Evolutionary conservation across 37 sponge, comb jelly and placozoan species (phyloP).

Genomic region (Agelas oroides): DNA sequence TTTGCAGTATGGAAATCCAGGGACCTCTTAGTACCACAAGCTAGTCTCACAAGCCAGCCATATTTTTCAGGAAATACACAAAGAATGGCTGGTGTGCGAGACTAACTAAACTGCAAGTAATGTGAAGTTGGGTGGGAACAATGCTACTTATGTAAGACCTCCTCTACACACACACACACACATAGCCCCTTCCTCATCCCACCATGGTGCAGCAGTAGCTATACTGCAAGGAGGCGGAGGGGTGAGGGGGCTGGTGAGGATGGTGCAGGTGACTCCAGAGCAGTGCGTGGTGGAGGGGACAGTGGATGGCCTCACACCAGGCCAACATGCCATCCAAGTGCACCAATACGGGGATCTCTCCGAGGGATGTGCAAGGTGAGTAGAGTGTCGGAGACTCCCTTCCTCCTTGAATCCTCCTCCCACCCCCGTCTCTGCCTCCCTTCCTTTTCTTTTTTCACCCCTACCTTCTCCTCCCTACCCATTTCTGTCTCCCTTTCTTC

Average conservation of each 20-base stretch:
- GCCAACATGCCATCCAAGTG: slow-evolving; percentile 37
- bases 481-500: too few species aligned
- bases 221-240: slow-evolving; percentile 50
- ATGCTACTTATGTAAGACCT: too few species aligned
- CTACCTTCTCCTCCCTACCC: neutral
- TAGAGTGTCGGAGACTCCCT: neutral
- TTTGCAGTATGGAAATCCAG: too few species aligned
- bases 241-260: slow-evolving; percentile 57
- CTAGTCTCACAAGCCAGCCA: too few species aligned
- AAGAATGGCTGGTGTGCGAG: too few species aligned
- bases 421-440: too few species aligned
- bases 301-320: slow-evolving; percentile 68
- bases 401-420: neutral
- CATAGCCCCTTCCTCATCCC: neutral
- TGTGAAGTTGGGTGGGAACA: too few species aligned
- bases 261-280: slow-evolving; percentile 62
- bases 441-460: too few species aligned
- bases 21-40: too few species aligned
- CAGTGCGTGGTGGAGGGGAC: slow-evolving; percentile 81
- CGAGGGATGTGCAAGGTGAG: slow-evolving; percentile 75
- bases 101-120: too few species aligned
- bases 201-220: slow-evolving; percentile 84
- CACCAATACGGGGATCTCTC: slow-evolving; percentile 83
- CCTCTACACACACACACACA: neutral
- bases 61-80: too few species aligned